Evolutionary conservation across 2,888 invertebrate species (phyloP).

Genomic region (Lycocerus yunnanus): DNA sequence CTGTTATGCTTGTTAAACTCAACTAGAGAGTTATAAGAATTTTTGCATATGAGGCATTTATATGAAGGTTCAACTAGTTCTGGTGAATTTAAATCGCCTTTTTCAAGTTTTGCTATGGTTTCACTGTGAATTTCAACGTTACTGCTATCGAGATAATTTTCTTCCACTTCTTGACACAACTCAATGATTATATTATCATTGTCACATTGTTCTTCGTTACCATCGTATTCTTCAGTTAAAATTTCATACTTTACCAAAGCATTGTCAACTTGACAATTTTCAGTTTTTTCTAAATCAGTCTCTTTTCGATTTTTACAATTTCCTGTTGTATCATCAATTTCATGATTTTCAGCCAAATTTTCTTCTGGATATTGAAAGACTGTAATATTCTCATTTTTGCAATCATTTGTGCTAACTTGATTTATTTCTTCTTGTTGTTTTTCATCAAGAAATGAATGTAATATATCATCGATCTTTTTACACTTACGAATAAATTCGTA

Average conservation of each 20-base stretch:
- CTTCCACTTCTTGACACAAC: not conserved
- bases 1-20: not conserved
- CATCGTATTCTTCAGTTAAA: not conserved
- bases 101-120: not conserved
- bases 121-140: not conserved
- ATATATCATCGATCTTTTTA: not conserved
- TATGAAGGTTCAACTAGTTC: not conserved
- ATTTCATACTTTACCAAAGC: not conserved
- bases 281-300: not conserved
- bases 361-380: not conserved
- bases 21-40: not conserved
- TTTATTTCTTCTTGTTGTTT: not conserved
- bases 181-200: not conserved
- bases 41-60: not conserved
- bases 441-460: not conserved
- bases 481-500: conserved; percentile 1
- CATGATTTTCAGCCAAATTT: not conserved
- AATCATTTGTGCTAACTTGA: not conserved
- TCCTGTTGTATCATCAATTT: not conserved
- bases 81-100: not conserved
- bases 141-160: not conserved
- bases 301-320: not conserved
- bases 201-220: not conserved
- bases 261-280: not conserved
- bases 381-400: not conserved